Evolutionary conservation across 2,113 vertebrate genomes (phyloP), one percentile per base, ranked within the genome.

Genomic region (Camelus bactrianus): DNA sequence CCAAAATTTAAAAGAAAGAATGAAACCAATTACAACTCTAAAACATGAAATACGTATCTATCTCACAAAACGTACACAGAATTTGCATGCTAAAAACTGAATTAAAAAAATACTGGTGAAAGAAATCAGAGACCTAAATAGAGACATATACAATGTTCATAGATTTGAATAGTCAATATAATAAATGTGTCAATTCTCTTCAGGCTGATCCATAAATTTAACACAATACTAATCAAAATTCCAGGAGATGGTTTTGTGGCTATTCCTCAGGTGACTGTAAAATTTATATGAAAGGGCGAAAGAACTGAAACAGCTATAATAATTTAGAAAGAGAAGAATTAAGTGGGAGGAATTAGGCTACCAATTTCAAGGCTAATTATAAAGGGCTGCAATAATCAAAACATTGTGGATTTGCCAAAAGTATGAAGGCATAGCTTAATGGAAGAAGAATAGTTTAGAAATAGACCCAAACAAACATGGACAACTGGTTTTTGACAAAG

Each of bases 311-410:
- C 20, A 82, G 16, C 14, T 67, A 42, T 1, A 92, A 10, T 80
- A 52, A 79, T 48, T 88, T 58, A 73, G 9, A 52, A 85, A 93
- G 26, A 54, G 26, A 89, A 84, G 13, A 96, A 82, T 65, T 58
- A 87, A 72, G 0, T 48, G 8, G 32, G 26, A 72, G 20, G 42
- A 65, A n/a, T 93, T 6, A 50, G 42, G 35, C 17, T 85, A 58
- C 9, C 20, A 67, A 11, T 56, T 70, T 38, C 80, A 48, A 94
- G 42, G 56, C 42, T 69, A 87, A 46, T 46, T 46, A 28, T 22
- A 75, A 81, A 42, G 7, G 26, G 8, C 30, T 69, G 6, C 8
- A 75, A 35, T 86, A 81, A 69, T 84, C 52, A 72, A 90, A 80
- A 60, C 6, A 65, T 7, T 87, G 17, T n/a, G 17, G 5, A 22